Percentiles rank a stretch among this genome's conserved stretches.
Conservation (phyloP, 2,797 vertebrate genomes). For the Crenuchus spilurus region DNA sequence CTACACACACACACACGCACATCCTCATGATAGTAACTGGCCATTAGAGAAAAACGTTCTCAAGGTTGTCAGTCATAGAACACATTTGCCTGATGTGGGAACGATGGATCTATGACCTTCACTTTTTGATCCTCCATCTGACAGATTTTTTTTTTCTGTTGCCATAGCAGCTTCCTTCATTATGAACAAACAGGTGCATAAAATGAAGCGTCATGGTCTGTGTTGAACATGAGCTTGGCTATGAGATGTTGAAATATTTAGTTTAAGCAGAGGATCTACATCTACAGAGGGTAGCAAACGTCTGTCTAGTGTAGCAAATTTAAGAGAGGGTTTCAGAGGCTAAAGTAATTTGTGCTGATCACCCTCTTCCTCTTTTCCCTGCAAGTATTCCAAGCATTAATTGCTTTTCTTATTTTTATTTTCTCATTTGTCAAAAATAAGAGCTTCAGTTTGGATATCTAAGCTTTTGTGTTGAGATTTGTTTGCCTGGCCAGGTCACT, state of each 20-base stretch:
- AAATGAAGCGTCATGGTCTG: neutral
- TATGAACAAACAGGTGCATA: neutral
- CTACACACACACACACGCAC: slow-evolving; percentile 12
- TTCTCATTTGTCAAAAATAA: too few relatives aligned
- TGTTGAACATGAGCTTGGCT: neutral
- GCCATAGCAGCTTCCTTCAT: slow-evolving; percentile 3
- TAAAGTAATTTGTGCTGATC: too few relatives aligned
- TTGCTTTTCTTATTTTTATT: too few relatives aligned
- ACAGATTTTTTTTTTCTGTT: neutral
- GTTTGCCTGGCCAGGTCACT: too few relatives aligned
- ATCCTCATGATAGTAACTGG: neutral
- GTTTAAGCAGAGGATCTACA: too few relatives aligned
- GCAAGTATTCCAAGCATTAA: too few relatives aligned
- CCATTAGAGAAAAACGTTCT: neutral
- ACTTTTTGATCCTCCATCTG: neutral
- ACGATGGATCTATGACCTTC: neutral
- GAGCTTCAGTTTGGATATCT: too few relatives aligned
- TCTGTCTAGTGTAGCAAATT: too few relatives aligned
- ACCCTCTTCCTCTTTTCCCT: too few relatives aligned
- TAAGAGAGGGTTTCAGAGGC: too few relatives aligned
- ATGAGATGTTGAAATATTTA: neutral
- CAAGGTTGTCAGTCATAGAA: neutral
- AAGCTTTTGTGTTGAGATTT: too few relatives aligned
- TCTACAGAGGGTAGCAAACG: too few relatives aligned
- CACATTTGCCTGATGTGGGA: neutral